A percentile compares a stretch with the other conserved stretches of the same genome.
phyloP scores from a whole-genome alignment of 2,113 vertebrate species.

The Brienomyrus brachyistius region DNA sequence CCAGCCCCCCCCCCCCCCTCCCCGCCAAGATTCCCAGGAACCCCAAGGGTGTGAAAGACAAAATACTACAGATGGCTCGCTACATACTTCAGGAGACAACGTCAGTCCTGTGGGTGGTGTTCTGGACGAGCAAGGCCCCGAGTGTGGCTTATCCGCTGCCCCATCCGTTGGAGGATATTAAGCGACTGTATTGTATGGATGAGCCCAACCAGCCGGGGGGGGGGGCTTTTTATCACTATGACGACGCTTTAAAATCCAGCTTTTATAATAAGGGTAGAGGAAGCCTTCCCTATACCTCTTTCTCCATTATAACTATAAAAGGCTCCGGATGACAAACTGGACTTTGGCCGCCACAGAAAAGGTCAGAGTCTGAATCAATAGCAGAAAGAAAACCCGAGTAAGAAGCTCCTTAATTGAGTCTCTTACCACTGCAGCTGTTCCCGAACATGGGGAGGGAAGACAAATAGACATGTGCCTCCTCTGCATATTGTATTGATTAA shows the following conservation, averaged over 20 bases:
- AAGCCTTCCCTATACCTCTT: conserved; percentile 48
- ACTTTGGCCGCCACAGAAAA: conserved; percentile 48
- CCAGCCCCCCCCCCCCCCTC: background rate
- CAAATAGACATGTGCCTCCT: background rate
- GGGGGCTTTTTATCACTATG: conserved; percentile 60
- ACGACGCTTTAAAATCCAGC: conserved; percentile 57
- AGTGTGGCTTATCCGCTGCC: conserved; percentile 51
- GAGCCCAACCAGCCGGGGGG: conserved; percentile 43
- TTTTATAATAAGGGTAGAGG: conserved; percentile 45
- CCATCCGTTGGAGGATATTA: conserved; percentile 41
- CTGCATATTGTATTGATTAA: background rate
- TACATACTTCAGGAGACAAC: background rate
- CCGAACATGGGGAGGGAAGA: background rate
- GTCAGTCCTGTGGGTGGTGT: conserved; percentile 22
- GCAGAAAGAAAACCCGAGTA: background rate
- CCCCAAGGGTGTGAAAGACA: background rate
- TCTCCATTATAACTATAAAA: conserved; percentile 53
- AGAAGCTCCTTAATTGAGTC: background rate
- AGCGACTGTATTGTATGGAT: conserved; percentile 43
- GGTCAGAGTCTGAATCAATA: conserved; percentile 51
- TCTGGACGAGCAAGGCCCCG: conserved; percentile 36
- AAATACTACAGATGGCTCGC: background rate
- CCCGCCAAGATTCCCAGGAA: background rate
- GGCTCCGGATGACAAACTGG: conserved; percentile 49
- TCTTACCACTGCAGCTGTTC: background rate